Evolutionary conservation across 2,888 invertebrate genomes (phyloP).

Genomic region (Harmothoe impar): DNA sequence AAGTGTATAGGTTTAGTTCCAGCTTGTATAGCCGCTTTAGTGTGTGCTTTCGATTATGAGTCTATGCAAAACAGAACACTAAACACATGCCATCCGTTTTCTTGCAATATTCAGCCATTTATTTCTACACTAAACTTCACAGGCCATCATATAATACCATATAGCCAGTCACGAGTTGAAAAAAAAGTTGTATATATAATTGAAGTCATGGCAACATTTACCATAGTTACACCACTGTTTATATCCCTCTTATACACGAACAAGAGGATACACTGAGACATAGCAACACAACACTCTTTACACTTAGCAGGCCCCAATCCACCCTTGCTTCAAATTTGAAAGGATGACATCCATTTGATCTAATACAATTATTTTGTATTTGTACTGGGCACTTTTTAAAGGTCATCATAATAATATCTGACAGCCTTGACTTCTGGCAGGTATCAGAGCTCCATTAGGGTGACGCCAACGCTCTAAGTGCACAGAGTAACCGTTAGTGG

Average conservation of each 20-base stretch:
- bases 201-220: not conserved
- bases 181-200: not conserved
- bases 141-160: not conserved
- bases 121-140: constrained; percentile 25
- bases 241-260: not conserved
- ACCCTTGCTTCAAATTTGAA: not conserved
- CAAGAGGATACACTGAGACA: not conserved
- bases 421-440: no score
- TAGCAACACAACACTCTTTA: constrained; percentile 4
- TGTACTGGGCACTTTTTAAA: no score
- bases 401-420: no score
- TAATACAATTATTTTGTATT: no score
- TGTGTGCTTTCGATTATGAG: no score
- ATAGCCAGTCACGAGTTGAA: not conserved
- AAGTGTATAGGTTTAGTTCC: not conserved
- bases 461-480: no score
- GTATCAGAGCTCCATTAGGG: no score
- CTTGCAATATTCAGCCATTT: constrained; percentile 54
- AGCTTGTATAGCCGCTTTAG: no score
- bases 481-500: no score
- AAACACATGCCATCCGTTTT: not conserved
- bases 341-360: no score
- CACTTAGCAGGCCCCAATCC: not conserved
- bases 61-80: not conserved
- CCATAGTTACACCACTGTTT: constrained; percentile 5